A percentile compares a stretch with the other conserved stretches of the same genome.
Evolutionary conservation across 2,888 invertebrate species (phyloP).

Genomic region (Lacanobia wlatinum): DNA sequence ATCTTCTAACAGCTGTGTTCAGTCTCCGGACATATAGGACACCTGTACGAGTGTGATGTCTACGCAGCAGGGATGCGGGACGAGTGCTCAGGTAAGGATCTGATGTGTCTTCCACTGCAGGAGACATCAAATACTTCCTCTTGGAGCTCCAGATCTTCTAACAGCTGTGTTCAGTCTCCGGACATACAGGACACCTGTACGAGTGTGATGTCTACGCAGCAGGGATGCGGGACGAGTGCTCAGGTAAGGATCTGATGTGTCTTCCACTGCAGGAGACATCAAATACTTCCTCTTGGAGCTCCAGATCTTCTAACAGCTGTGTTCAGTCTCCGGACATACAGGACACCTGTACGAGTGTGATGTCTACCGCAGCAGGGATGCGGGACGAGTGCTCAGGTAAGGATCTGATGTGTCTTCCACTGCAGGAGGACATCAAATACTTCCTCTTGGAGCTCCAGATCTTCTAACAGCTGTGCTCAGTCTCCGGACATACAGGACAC

Average conservation of each 20-base stretch:
- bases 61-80: slow-evolving; percentile 95
- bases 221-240: slow-evolving; percentile 94
- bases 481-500: slow-evolving; percentile 93
- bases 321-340: slow-evolving; percentile 93
- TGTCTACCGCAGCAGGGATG: slow-evolving; percentile 94
- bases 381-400: slow-evolving; percentile 94
- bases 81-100: slow-evolving; percentile 92
- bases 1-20: slow-evolving; percentile 94
- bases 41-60: slow-evolving; percentile 95
- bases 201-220: slow-evolving; percentile 96
- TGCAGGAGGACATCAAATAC: slow-evolving; percentile 93
- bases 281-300: slow-evolving; percentile 97
- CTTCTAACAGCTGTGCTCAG: slow-evolving; percentile 94
- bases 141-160: slow-evolving; percentile 97
- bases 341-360: slow-evolving; percentile 96
- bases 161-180: slow-evolving; percentile 93
- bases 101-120: slow-evolving; percentile 65
- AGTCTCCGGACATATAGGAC: slow-evolving; percentile 93
- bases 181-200: slow-evolving; percentile 94
- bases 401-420: not conserved
- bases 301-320: slow-evolving; percentile 95
- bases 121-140: slow-evolving; percentile 93
- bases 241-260: slow-evolving; percentile 88
- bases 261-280: slow-evolving; percentile 75
- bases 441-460: slow-evolving; percentile 97